These are phyloP conservation scores for Gambelia wislizenii DNA, from an alignment of 2,797 vertebrate species.

Conservation along the genomic window DNA sequence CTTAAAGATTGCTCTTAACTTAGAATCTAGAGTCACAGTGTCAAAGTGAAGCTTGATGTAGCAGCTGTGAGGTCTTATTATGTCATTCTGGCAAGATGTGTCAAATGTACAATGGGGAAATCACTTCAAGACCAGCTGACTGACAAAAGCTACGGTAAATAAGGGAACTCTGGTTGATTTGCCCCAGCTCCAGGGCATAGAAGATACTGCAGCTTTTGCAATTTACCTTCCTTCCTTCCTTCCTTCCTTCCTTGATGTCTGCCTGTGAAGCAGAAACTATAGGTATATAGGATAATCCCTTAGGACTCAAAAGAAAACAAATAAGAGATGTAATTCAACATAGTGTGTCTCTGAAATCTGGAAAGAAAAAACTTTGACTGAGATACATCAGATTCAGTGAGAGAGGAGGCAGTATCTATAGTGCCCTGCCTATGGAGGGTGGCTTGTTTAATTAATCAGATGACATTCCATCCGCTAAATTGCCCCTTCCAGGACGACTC, in stretches of 20 bases:
- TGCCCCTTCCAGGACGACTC: not conserved
- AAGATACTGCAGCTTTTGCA: not conserved
- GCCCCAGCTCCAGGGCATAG: no score
- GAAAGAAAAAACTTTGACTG: not conserved
- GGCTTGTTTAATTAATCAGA: not conserved
- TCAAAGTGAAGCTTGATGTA: not conserved
- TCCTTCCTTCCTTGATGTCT: not conserved
- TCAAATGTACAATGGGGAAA: not conserved
- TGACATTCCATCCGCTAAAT: not conserved
- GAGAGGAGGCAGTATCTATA: not conserved
- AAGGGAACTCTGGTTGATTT: not conserved
- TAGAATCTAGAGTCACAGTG: not conserved
- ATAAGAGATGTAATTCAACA: not conserved
- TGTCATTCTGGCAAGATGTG: not conserved
- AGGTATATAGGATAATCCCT: not conserved
- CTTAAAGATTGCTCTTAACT: not conserved
- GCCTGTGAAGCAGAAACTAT: not conserved
- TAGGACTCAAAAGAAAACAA: not conserved
- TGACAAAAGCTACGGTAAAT: not conserved
- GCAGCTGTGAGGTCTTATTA: not conserved
- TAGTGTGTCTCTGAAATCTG: not conserved
- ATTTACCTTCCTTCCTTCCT: not conserved
- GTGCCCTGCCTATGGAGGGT: not conserved
- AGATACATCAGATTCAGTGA: not conserved
- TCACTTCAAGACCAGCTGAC: not conserved